Evolutionary conservation across 2,113 vertebrate genomes (phyloP).

Genomic region (Ictalurus punctatus): DNA sequence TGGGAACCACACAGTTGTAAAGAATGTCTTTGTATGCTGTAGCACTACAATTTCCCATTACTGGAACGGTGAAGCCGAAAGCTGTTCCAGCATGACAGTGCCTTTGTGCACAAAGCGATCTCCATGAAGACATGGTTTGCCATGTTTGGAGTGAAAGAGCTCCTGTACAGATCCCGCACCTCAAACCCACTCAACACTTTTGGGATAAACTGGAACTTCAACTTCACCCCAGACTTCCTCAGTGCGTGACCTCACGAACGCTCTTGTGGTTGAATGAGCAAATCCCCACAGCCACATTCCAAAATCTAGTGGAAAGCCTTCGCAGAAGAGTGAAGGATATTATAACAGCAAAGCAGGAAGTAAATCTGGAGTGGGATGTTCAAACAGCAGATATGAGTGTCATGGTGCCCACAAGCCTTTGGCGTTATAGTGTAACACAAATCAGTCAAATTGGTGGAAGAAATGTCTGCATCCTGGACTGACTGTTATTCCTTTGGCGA

Average conservation of each 20-base stretch:
- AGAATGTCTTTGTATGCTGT: neutral
- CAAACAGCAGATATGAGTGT: neutral
- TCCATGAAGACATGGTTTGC: neutral
- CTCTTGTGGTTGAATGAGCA: neutral
- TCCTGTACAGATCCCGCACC: neutral
- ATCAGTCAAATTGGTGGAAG: conserved; percentile 11
- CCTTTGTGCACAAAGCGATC: too few species aligned
- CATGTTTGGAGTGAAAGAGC: neutral
- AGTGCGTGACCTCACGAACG: too few species aligned
- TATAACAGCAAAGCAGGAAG: neutral
- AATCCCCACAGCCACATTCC: neutral
- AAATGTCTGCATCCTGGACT: neutral
- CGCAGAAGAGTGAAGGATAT: neutral
- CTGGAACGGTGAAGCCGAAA: neutral
- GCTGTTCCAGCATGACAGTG: too few species aligned
- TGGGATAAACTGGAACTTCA: neutral
- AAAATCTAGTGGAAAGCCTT: neutral
- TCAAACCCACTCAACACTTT: neutral
- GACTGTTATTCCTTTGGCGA: neutral
- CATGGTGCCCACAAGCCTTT: neutral
- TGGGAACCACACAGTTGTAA: neutral
- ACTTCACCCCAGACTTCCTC: neutral
- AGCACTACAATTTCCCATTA: neutral
- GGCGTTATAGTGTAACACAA: neutral
- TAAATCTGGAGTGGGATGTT: neutral